Percentiles rank a stretch among this genome's conserved stretches.
Conservation (phyloP, 2,888 invertebrate species). For the Spatulosminthurus flaviceps region DNA sequence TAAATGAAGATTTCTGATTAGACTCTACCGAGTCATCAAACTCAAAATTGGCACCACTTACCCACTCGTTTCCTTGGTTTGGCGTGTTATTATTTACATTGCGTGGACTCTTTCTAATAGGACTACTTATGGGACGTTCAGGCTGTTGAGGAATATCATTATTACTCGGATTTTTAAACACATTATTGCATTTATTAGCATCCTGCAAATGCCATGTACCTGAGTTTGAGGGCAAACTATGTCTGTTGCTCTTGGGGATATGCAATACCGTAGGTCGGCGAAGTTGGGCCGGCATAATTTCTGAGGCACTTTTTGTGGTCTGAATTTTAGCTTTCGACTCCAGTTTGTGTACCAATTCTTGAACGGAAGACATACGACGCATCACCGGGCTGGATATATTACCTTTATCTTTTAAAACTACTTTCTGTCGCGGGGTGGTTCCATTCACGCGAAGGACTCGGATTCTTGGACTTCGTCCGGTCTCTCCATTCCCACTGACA, state of each 20-base stretch:
- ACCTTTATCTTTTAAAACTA: background rate
- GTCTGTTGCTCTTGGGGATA: slow-evolving; percentile 2
- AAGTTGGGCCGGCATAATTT: slow-evolving; percentile 8
- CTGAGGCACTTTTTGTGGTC: slow-evolving; percentile 40
- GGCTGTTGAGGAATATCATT: background rate
- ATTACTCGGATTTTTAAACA: background rate
- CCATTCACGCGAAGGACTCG: background rate
- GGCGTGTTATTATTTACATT: slow-evolving; percentile 25
- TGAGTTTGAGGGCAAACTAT: slow-evolving; percentile 37
- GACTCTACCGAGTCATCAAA: slow-evolving; percentile 23
- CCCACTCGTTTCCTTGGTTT: slow-evolving; percentile 33
- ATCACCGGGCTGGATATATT: slow-evolving; percentile 31
- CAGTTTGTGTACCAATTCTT: slow-evolving; percentile 56
- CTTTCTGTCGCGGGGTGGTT: background rate
- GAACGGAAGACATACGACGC: slow-evolving; percentile 57
- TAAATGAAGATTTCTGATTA: background rate
- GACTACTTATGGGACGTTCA: background rate
- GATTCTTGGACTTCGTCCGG: background rate
- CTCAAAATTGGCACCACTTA: slow-evolving; percentile 45
- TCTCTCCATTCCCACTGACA: slow-evolving; percentile 16
- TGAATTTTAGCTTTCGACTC: slow-evolving; percentile 45
- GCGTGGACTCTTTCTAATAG: background rate
- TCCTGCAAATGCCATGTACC: slow-evolving; percentile 16
- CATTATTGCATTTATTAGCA: background rate
- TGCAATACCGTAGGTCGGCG: slow-evolving; percentile 27